Conservation (phyloP, 2,888 invertebrate species). For the Drepanosiphum platanoidis region DNA sequence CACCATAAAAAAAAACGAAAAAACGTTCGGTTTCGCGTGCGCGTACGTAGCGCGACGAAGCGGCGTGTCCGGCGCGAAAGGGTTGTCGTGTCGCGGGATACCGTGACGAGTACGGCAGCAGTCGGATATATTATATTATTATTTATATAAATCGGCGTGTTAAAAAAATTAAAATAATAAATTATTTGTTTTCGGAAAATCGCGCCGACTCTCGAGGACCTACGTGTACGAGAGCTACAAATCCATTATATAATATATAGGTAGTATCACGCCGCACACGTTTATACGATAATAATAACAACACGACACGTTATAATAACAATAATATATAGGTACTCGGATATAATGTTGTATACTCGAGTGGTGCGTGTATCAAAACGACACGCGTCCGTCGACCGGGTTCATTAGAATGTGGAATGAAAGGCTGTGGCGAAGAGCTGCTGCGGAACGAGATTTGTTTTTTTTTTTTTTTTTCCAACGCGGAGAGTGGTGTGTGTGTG, state of each 20-base stretch:
- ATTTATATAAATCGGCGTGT: too few species aligned
- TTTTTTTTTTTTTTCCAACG: conserved; percentile 13
- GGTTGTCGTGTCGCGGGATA: too few species aligned
- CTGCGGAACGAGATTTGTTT: conserved; percentile 56
- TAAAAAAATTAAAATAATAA: too few species aligned
- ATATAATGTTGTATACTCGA: background rate
- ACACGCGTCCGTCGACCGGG: conserved; percentile 50
- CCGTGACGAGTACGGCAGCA: too few species aligned
- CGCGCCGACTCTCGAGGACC: too few species aligned
- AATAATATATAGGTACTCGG: too few species aligned
- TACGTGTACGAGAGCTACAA: background rate
- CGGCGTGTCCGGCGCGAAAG: background rate
- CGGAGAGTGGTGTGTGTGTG: conserved; percentile 46
- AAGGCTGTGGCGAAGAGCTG: conserved; percentile 56
- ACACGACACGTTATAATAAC: background rate
- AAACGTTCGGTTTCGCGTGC: background rate
- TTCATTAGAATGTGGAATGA: conserved; percentile 61
- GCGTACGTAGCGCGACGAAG: background rate
- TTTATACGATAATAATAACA: background rate
- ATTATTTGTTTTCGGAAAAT: too few species aligned
- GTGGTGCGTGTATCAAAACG: conserved; percentile 29
- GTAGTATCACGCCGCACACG: background rate
- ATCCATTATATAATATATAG: background rate
- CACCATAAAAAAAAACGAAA: background rate
- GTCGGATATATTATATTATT: too few species aligned